Evolutionary conservation across 2,888 invertebrate species (phyloP).

Genomic region (Galeopsomyia nigrocyanea): DNA sequence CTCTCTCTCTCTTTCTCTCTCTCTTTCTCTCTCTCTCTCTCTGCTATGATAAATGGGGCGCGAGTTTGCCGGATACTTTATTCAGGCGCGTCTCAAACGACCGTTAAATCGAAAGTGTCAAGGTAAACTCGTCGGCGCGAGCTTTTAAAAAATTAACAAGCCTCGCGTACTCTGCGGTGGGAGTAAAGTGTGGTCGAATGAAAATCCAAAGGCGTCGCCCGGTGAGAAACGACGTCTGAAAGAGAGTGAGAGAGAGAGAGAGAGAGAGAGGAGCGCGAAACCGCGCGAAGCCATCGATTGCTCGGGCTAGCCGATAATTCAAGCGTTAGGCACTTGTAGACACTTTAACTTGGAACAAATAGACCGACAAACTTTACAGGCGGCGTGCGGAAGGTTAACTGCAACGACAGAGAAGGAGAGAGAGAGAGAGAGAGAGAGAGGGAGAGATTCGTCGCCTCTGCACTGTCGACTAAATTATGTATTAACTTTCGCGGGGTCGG

Average conservation of each 20-base stretch:
- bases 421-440: constrained; percentile 12
- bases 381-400: constrained; percentile 41
- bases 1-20: too few relatives aligned
- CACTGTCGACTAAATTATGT: constrained; percentile 45
- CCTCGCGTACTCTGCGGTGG: background rate
- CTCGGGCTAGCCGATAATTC: constrained; percentile 46
- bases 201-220: constrained; percentile 49
- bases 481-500: constrained; percentile 46
- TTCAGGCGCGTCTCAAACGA: too few relatives aligned
- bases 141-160: constrained; percentile 21
- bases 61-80: too few relatives aligned
- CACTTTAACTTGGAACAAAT: constrained; percentile 50
- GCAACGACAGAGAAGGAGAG: constrained; percentile 13
- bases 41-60: too few relatives aligned
- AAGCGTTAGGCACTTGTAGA: constrained; percentile 48
- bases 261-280: constrained; percentile 8
- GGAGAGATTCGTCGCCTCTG: constrained; percentile 40
- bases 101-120: too few relatives aligned
- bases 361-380: constrained; percentile 49
- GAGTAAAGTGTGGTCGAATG: constrained; percentile 1
- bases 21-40: too few relatives aligned
- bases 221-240: constrained; percentile 17
- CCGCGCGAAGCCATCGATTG: background rate
- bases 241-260: background rate
- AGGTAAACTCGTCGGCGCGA: background rate